Evolutionary conservation across 2,888 invertebrate species (phyloP).

Genomic region (Drosophila mimetica): DNA sequence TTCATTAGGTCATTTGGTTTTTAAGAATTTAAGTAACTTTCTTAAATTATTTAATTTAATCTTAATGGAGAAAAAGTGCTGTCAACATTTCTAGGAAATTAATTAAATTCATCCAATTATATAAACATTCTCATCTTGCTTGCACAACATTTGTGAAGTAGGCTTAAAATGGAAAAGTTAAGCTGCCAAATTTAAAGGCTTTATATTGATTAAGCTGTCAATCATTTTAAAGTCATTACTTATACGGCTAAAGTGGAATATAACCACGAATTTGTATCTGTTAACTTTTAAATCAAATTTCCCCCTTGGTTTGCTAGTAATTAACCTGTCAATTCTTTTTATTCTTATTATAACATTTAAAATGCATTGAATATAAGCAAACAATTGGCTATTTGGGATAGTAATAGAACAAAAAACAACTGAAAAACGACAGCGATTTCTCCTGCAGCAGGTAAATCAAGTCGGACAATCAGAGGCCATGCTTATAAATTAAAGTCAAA

Average conservation of each 20-base stretch:
- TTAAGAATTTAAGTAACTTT: too few relatives aligned
- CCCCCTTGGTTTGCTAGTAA: background rate
- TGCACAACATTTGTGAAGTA: background rate
- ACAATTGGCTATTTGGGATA: background rate
- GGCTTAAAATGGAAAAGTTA: background rate
- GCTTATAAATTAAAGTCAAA: conserved; percentile 29
- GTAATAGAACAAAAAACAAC: background rate
- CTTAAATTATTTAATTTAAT: too few relatives aligned
- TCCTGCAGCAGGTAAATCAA: conserved; percentile 10
- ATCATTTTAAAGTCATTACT: background rate
- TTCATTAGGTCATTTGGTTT: too few relatives aligned
- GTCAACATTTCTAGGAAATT: background rate
- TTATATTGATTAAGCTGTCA: background rate
- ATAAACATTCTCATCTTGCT: background rate
- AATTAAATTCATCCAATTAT: background rate
- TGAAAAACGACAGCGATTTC: background rate
- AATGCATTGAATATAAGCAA: conserved; percentile 1
- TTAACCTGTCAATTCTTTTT: background rate
- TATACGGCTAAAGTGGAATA: too few relatives aligned
- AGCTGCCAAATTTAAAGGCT: background rate
- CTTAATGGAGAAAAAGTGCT: too few relatives aligned
- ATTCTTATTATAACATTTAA: background rate
- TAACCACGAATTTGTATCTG: too few relatives aligned
- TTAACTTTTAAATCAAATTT: too few relatives aligned
- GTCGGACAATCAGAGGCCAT: conserved; percentile 6